phyloP scores from a whole-genome alignment of 2,113 vertebrate genomes.

The Taurulus bubalis region DNA sequence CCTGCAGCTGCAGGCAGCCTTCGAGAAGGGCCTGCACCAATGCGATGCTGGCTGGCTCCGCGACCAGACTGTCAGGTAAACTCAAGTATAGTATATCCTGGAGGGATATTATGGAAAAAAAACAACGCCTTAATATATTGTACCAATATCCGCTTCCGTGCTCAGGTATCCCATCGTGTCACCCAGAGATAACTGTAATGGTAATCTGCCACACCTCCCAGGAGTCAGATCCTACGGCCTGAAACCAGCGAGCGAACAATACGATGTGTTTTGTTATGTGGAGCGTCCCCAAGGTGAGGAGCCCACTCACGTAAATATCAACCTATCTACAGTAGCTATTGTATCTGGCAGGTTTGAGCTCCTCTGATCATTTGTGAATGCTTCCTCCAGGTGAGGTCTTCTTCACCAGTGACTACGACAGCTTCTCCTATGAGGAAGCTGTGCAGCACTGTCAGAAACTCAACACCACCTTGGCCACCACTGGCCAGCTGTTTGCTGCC shows the following conservation, averaged over 20 bases:
- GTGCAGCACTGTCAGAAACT: constrained; percentile 87
- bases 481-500: constrained; percentile 90
- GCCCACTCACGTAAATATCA: not conserved
- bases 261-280: constrained; percentile 95
- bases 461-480: constrained; percentile 90
- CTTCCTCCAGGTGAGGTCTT: constrained; percentile 89
- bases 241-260: constrained; percentile 86
- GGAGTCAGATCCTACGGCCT: constrained; percentile 90
- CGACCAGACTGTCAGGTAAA: constrained; percentile 95
- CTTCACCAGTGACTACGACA: constrained; percentile 86
- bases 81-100: no score
- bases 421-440: constrained; percentile 92
- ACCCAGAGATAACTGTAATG: constrained; percentile 89
- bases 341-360: not conserved
- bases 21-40: constrained; percentile 91
- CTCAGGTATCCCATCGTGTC: constrained; percentile 92
- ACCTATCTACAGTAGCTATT: no score
- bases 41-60: constrained; percentile 95
- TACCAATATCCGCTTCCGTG: not conserved
- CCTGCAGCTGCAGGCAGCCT: constrained; percentile 91
- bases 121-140: not conserved
- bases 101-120: not conserved
- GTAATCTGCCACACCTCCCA: constrained; percentile 85
- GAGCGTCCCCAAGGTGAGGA: constrained; percentile 86
- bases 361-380: not conserved